phyloP scores from a whole-genome alignment of 2,888 invertebrate genomes.

The Phengaris alcon region DNA sequence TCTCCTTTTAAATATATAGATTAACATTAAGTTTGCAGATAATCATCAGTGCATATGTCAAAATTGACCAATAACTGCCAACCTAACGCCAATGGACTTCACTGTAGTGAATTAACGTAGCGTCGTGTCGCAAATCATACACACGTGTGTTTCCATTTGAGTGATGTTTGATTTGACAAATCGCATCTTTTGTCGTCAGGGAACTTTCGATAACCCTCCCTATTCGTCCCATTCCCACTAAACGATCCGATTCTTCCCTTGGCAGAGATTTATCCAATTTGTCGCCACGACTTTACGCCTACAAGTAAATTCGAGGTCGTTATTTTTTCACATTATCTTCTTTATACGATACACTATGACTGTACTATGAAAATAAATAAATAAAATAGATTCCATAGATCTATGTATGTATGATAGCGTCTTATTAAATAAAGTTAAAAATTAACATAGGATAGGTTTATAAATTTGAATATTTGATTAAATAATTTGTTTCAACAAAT shows the following conservation, averaged over 20 bases:
- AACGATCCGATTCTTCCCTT: conserved; percentile 52
- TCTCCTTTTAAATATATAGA: too few relatives aligned
- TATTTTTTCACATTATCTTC: not conserved
- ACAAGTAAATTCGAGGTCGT: conserved; percentile 43
- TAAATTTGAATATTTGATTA: too few relatives aligned
- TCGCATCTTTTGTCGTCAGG: conserved; percentile 66
- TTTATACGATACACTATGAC: not conserved
- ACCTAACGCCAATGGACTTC: too few relatives aligned
- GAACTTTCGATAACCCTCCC: conserved; percentile 62
- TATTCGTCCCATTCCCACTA: conserved; percentile 58
- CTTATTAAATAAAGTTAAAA: too few relatives aligned
- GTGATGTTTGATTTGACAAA: conserved; percentile 70
- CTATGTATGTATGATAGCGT: too few relatives aligned
- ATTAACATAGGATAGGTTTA: too few relatives aligned
- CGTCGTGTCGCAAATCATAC: conserved; percentile 27
- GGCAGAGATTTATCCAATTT: conserved; percentile 32
- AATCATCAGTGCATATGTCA: too few relatives aligned
- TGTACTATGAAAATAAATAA: too few relatives aligned
- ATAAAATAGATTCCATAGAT: too few relatives aligned
- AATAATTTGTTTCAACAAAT: too few relatives aligned
- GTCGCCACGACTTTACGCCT: conserved; percentile 35
- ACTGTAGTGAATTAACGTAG: not conserved
- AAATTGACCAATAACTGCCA: too few relatives aligned
- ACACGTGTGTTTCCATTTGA: conserved; percentile 35
- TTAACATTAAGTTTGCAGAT: too few relatives aligned